Evolutionary conservation across 2,888 invertebrate genomes (phyloP).

Genomic region (Polydrusus cervinus): DNA sequence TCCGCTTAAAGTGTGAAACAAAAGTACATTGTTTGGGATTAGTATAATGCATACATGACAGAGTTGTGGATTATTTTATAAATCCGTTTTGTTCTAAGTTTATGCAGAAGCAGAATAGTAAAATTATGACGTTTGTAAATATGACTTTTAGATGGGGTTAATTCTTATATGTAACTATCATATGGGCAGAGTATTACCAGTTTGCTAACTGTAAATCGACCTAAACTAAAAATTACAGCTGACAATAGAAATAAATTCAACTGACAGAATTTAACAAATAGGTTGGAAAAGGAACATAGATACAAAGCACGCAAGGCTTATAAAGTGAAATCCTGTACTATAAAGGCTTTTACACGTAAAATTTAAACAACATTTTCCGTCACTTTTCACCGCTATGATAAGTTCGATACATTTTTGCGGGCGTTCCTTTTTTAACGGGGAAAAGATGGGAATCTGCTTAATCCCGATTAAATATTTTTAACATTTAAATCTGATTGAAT

Average conservation of each 20-base stretch:
- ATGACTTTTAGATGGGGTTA: no score
- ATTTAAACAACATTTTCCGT: conserved; percentile 28
- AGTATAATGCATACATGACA: neutral
- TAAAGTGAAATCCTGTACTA: conserved; percentile 25
- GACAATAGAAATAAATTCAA: neutral
- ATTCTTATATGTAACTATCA: no score
- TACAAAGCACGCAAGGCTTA: conserved; percentile 28
- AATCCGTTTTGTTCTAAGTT: neutral
- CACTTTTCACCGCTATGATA: conserved; percentile 15
- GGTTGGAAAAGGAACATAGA: conserved; percentile 11
- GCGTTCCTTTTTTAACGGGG: conserved; percentile 14
- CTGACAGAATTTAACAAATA: conserved; percentile 19
- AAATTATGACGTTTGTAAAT: no score
- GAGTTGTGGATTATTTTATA: neutral
- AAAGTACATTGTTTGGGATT: conserved; percentile 19
- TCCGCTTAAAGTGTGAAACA: conserved; percentile 20
- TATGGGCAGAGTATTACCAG: neutral
- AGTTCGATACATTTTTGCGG: conserved; percentile 30
- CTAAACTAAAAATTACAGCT: no score
- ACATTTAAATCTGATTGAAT: conserved; percentile 35
- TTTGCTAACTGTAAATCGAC: neutral
- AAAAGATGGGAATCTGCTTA: conserved; percentile 34
- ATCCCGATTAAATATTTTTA: conserved; percentile 13
- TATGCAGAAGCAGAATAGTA: no score
- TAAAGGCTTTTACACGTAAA: conserved; percentile 20